These are phyloP conservation scores for Standfussiana lucernea DNA, from an alignment of 2,888 invertebrate genomes.

Conservation along the genomic window DNA sequence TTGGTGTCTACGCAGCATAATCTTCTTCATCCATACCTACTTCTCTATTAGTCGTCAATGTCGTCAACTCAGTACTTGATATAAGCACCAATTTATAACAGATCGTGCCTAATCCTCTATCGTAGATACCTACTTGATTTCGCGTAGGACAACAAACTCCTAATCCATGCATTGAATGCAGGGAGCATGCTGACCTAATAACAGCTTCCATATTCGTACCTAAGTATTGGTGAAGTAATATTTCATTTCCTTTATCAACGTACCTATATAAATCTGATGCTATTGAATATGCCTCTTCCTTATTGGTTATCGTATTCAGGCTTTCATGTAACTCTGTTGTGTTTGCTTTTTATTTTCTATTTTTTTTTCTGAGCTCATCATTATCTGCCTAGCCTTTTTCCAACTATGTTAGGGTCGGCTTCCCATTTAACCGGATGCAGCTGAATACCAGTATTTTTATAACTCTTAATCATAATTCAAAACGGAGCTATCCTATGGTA, in stretches of 20 bases:
- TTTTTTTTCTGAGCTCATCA: no score
- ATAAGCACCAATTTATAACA: background rate
- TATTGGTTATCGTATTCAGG: background rate
- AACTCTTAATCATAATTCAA: no score
- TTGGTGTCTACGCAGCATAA: background rate
- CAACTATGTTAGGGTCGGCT: no score
- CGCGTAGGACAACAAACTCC: slow-evolving; percentile 60
- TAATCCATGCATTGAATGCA: slow-evolving; percentile 75
- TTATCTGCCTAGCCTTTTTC: no score
- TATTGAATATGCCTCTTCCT: background rate
- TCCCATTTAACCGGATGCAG: no score
- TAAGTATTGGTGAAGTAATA: background rate
- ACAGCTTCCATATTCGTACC: slow-evolving; percentile 23
- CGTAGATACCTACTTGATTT: slow-evolving; percentile 26
- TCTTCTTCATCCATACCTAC: background rate
- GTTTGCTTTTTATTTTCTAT: background rate
- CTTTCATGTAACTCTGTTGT: background rate
- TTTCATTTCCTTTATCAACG: background rate
- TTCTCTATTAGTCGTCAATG: background rate
- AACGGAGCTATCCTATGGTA: no score
- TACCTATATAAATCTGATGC: background rate
- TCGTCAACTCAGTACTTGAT: background rate
- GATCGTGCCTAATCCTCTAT: slow-evolving; percentile 31
- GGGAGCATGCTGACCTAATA: slow-evolving; percentile 78
- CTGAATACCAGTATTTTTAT: no score